Base-by-base conservation (phyloP, 2,888 invertebrate genomes). In the Eubasilissa splendida region DNA sequence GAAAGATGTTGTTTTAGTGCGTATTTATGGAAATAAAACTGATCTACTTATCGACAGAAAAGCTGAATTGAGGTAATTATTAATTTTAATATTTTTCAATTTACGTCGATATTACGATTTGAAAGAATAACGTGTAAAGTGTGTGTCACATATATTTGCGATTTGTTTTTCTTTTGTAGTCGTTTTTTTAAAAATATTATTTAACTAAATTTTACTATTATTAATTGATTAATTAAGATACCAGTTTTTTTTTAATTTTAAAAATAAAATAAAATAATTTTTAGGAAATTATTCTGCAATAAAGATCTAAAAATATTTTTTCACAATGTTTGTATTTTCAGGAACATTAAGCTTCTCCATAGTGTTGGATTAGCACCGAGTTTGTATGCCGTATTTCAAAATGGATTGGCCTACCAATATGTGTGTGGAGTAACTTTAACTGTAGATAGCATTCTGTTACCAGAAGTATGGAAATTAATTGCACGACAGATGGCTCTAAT, bases 11-110 rank as follows among this genome's bases (percentile, higher is more conserved):
- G 92, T 98, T 2, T 91, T 99, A 77, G 93, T 99, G 42, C 92
- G 98, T 85, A 93, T 99, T 83, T 98, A 98, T 90, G 99, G 99
- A 52, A 93, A 95, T 85, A 97, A 97, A 88, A 98, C 98, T 2
- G 98, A 98, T 88, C 90, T 96, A 84, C 92, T 99, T 83, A 97
- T 99, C 86, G 96, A 99, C 87, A 92, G 98, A 84, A 93, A 94
- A 86, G 93, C 94, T 75, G 98, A 98, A 90, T 93, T 94, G 80
- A 92, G 93, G 92, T 93, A 88, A 9, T 22, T 22, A 33, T 12
- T 65, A 65, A 65, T 65, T 65, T 65, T 33, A 65, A 33, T 63
- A 58, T n/a, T 8, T n/a, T 58, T 58, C 58, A 3, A n/a, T 58
- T n/a, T n/a, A 58, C n/a, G n/a, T 3, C n/a, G 9, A n/a, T 58